Conservation (phyloP, 2,113 vertebrate species). For the Uropsilus gracilis region DNA sequence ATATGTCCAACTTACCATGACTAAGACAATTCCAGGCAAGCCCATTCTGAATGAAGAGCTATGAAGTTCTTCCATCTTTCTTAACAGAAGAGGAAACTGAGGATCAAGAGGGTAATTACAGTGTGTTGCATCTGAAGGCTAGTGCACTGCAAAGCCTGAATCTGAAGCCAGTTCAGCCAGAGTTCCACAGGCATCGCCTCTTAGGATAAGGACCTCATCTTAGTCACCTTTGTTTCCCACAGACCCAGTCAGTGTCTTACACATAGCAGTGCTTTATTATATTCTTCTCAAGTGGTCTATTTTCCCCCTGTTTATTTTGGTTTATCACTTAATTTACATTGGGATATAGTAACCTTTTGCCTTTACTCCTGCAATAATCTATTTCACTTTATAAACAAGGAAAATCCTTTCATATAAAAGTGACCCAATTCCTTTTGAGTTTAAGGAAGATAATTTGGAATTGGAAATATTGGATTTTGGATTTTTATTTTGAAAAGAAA, state of each 20-base stretch:
- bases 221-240: too few relatives aligned
- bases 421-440: neutral
- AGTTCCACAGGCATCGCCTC: neutral
- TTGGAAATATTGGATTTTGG: too few relatives aligned
- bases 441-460: too few relatives aligned
- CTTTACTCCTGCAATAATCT: neutral
- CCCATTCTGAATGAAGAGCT: neutral
- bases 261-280: neutral
- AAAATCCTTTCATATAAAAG: neutral
- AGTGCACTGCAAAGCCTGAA: neutral
- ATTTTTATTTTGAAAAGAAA: too few relatives aligned
- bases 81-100: neutral
- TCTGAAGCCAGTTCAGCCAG: neutral
- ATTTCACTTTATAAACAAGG: neutral
- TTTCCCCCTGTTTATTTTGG: neutral
- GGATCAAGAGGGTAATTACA: neutral
- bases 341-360: neutral
- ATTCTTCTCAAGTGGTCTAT: neutral
- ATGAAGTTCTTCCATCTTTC: neutral
- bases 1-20: neutral
- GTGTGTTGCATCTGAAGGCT: neutral
- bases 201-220: neutral
- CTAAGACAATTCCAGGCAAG: neutral
- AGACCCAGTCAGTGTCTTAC: neutral
- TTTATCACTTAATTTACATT: neutral